These are phyloP conservation scores for Pungitius pungitius DNA, from an alignment of 2,113 vertebrate species.

Conservation along the genomic window DNA sequence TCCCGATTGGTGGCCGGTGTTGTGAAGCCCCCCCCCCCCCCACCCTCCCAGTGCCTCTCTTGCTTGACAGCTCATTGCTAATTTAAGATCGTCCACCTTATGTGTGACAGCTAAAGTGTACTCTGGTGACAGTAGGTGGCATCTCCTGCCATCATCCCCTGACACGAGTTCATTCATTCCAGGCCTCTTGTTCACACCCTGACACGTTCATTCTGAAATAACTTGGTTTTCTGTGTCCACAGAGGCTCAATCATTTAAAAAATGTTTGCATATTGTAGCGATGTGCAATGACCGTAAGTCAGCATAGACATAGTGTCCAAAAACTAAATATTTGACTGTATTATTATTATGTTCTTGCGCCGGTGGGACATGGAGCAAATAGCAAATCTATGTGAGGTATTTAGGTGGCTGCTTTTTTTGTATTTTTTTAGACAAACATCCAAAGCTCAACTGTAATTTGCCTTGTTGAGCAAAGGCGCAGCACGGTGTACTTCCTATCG, in stretches of 20 bases:
- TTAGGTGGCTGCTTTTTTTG: not conserved
- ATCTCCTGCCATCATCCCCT: constrained; percentile 13
- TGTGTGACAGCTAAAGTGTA: constrained; percentile 28
- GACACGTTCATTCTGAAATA: constrained; percentile 3
- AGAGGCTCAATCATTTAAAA: not conserved
- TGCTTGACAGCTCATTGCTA: constrained; percentile 46
- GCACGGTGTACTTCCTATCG: not conserved
- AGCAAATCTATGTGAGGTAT: not conserved
- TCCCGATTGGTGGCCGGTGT: constrained; percentile 56
- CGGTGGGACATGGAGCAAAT: not conserved
- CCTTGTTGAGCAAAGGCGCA: not conserved
- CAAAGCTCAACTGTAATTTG: not conserved
- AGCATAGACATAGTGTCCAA: not conserved
- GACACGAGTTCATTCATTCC: constrained; percentile 7
- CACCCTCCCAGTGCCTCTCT: not conserved
- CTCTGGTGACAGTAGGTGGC: constrained; percentile 30
- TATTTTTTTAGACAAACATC: not conserved
- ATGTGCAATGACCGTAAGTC: not conserved
- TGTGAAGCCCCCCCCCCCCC: constrained; percentile 9
- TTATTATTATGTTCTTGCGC: not conserved
- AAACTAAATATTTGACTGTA: not conserved
- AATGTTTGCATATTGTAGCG: too few species aligned
- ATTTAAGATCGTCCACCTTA: constrained; percentile 53
- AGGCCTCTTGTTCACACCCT: constrained; percentile 25
- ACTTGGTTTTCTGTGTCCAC: not conserved